Percentiles rank a stretch among this genome's conserved stretches.
Conservation (phyloP, 2,888 invertebrate genomes). For the Hesperia comma region DNA sequence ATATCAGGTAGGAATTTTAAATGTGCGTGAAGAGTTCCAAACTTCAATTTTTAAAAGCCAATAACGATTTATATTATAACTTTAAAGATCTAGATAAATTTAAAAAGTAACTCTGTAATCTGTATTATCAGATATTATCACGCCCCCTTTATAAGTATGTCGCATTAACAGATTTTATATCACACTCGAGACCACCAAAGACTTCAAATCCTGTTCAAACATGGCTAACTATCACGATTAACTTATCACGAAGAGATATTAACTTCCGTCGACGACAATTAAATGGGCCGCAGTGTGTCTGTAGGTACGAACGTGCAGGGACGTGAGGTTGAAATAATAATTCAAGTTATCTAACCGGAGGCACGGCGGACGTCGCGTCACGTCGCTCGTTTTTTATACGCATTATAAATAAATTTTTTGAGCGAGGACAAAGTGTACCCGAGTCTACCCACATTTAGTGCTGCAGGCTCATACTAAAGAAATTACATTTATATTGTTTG, state of each 20-base stretch:
- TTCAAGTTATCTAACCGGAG: slow-evolving; percentile 64
- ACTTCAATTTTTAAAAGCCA: too few relatives aligned
- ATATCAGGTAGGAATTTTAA: too few relatives aligned
- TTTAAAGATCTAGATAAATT: too few relatives aligned
- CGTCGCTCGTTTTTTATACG: slow-evolving; percentile 55
- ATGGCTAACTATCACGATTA: background rate
- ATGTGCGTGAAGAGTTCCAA: too few relatives aligned
- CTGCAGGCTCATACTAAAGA: too few relatives aligned
- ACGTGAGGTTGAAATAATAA: slow-evolving; percentile 61
- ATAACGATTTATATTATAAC: too few relatives aligned
- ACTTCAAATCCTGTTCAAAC: background rate
- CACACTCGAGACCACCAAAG: background rate
- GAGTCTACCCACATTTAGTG: too few relatives aligned
- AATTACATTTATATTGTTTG: too few relatives aligned
- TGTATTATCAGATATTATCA: too few relatives aligned
- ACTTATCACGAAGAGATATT: slow-evolving; percentile 7
- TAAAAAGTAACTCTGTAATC: too few relatives aligned
- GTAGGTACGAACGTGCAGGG: background rate
- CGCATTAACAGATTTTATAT: background rate
- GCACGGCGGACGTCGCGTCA: slow-evolving; percentile 53
- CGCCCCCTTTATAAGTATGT: too few relatives aligned
- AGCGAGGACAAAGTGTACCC: slow-evolving; percentile 16
- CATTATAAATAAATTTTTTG: slow-evolving; percentile 53
- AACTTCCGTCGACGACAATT: slow-evolving; percentile 12
- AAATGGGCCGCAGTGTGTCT: slow-evolving; percentile 1